A percentile compares a stretch with the other conserved stretches of the same genome.
Conservation (phyloP, 2,797 vertebrate species). For the Gymnopithys bicolor region DNA sequence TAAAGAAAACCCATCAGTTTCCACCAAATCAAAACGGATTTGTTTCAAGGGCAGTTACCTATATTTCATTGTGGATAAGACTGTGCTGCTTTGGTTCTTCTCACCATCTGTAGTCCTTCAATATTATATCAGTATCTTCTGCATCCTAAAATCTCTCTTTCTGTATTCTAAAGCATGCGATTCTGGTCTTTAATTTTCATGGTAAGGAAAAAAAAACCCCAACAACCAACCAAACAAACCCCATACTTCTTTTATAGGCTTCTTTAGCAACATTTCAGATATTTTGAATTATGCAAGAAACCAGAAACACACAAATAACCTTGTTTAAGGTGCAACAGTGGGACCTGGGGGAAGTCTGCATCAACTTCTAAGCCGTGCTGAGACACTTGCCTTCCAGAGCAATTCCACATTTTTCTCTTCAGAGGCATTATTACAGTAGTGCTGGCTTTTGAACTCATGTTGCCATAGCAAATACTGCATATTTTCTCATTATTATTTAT, state of each 20-base stretch:
- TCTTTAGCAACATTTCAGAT: neutral
- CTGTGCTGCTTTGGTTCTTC: neutral
- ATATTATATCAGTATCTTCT: neutral
- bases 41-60: neutral
- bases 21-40: neutral
- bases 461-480: neutral
- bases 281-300: neutral
- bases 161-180: neutral
- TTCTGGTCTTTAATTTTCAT: neutral
- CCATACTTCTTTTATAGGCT: neutral
- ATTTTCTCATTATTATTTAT: neutral
- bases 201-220: neutral
- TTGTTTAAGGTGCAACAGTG: neutral
- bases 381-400: neutral
- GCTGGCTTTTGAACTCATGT: neutral
- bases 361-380: neutral
- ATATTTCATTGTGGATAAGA: neutral
- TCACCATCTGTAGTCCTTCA: neutral
- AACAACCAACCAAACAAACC: neutral
- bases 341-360: neutral
- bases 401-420: constrained; percentile 3
- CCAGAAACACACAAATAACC: neutral
- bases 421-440: neutral
- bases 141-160: neutral
- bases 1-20: neutral